These are phyloP conservation scores for Alligator mississippiensis DNA, from an alignment of 2,113 vertebrate genomes.

Conservation along the genomic window DNA sequence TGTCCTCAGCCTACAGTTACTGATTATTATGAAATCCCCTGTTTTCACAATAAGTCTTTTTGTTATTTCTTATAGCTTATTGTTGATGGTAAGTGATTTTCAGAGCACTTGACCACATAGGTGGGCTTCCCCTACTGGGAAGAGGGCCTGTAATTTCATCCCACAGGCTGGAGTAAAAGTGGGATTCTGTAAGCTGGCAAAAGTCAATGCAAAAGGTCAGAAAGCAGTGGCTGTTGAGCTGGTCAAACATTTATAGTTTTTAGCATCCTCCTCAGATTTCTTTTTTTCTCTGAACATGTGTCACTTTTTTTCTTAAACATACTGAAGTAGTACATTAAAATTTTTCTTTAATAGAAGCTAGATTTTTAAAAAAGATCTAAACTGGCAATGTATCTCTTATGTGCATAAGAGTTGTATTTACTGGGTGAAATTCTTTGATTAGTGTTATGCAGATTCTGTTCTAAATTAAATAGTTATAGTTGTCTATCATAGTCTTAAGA, in stretches of 20 bases:
- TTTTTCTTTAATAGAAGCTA: not conserved
- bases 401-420: not conserved
- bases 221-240: not conserved
- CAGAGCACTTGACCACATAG: too few relatives aligned
- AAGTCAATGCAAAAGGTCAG: not conserved
- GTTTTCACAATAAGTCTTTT: too few relatives aligned
- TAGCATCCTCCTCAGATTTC: not conserved
- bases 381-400: not conserved
- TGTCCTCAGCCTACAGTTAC: too few relatives aligned
- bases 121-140: too few relatives aligned
- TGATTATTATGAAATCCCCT: too few relatives aligned
- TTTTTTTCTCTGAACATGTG: not conserved
- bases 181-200: too few relatives aligned
- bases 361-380: not conserved
- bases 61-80: too few relatives aligned
- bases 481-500: not conserved
- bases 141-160: too few relatives aligned
- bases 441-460: fast-evolving
- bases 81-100: too few relatives aligned
- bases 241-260: not conserved
- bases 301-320: not conserved
- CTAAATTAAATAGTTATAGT: not conserved
- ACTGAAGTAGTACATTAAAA: not conserved
- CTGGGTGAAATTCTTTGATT: not conserved
- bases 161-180: too few relatives aligned